Percentiles rank a stretch among this genome's conserved stretches.
phyloP scores from a whole-genome alignment of 1,140 invertebrate species.

The Capitella teleta region DNA sequence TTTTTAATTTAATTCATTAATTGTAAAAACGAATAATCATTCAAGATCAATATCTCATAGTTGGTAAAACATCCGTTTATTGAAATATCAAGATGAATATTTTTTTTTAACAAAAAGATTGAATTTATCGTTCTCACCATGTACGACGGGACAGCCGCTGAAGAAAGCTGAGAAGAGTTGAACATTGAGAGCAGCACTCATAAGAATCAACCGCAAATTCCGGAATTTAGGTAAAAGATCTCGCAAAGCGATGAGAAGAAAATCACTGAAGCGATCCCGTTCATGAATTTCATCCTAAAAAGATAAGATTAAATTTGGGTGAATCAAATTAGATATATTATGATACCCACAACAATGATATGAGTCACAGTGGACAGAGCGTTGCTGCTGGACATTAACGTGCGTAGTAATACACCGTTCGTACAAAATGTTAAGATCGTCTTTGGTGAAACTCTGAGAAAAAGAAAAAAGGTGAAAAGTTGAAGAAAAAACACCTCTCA shows the following conservation, averaged over 20 bases:
- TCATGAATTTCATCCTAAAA: constrained; percentile 88
- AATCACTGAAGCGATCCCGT: constrained; percentile 83
- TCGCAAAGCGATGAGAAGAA: constrained; percentile 72
- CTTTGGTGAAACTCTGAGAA: constrained; percentile 57
- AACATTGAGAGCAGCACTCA: constrained; percentile 80
- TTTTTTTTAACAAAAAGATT: constrained; percentile 35
- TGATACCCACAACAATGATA: constrained; percentile 72
- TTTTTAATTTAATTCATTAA: neutral
- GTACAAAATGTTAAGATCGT: constrained; percentile 84
- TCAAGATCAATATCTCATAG: neutral
- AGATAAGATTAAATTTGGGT: neutral
- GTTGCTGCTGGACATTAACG: constrained; percentile 64
- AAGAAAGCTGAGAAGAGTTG: constrained; percentile 78
- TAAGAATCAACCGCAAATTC: constrained; percentile 71
- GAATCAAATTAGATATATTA: neutral
- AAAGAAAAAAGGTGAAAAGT: no score
- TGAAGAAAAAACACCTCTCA: no score
- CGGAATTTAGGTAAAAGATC: constrained; percentile 61
- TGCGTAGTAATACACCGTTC: constrained; percentile 75
- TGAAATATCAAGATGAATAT: neutral
- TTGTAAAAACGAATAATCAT: neutral
- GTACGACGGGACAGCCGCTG: constrained; percentile 68
- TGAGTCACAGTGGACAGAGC: constrained; percentile 65
- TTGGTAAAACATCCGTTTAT: neutral
- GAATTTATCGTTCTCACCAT: constrained; percentile 73